Evolutionary conservation across 1,140 invertebrate genomes (phyloP), one percentile per base, ranked within the genome.

Genomic region (Parasteatoda tepidariorum): DNA sequence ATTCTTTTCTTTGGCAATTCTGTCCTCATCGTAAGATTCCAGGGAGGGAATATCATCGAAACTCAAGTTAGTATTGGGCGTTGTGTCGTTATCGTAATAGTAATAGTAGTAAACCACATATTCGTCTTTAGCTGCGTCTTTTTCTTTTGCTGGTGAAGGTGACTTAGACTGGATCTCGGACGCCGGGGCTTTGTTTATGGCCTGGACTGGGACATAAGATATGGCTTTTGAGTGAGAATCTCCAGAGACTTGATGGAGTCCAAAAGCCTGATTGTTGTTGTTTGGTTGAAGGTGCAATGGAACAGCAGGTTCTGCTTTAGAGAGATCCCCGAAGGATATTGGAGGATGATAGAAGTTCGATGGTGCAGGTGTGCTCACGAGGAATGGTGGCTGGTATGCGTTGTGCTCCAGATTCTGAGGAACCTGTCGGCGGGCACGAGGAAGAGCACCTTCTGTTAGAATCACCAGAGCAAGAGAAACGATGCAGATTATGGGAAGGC

Each of bases 101-200:
- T 84, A 84, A 33, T 85, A 85, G 28, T 85, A 85, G 34, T 85
- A 85, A 18, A 76, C 68, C 11, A 85, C 84, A 28, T 83, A 83
- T 18, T 85, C 78, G 33, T 85, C 78, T 5, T 85, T 68, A 3
- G 55, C 41, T 9, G n/a, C 24, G 55, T 75, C 79, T 66, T 83
- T 83, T 3, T 85, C 84, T 31, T 85, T 83, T 24, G 78, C 70
- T 2, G 31, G 7, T 2, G 78, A n/a, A 55, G 18, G 54, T 28
- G 67, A 59, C 2, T 76, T 28, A 6, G 67, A n/a, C n/a, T 82
- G 31, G 6, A 76, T 59, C n/a, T 76, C 84, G 2, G 84, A 81
- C 7, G 84, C 84, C 3, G 84, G 67, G 1, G 76, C 84, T 41
- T 70, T 73, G 5, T 71, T 48, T 2, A 84, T 70, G 6, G 31